Conservation (phyloP, 1,140 invertebrate genomes). For the Magallana gigas region DNA sequence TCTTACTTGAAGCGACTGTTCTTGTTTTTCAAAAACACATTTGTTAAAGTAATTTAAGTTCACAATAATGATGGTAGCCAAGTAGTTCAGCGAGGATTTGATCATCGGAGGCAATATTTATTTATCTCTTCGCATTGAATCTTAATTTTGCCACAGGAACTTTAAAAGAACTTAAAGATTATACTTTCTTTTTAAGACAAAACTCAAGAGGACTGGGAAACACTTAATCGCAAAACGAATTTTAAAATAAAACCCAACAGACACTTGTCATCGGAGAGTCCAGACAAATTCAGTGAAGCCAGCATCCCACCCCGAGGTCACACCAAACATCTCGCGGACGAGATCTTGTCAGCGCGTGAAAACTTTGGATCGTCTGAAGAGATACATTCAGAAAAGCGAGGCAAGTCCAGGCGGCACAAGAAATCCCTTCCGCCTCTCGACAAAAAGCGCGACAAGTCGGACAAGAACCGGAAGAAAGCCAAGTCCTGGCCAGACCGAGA, state of each 20-base stretch:
- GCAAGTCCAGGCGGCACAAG: conserved; percentile 15
- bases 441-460: conserved; percentile 34
- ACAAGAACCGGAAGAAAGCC: conserved; percentile 25
- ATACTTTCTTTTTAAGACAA: background rate
- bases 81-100: too few species aligned
- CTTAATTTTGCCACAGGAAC: too few species aligned
- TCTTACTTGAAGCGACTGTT: too few species aligned
- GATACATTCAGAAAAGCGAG: conserved; percentile 8
- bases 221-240: background rate
- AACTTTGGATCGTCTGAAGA: background rate
- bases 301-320: conserved; percentile 12
- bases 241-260: background rate
- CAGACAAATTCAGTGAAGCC: conserved; percentile 14
- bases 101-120: too few species aligned
- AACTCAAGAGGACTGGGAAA: background rate
- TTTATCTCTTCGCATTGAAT: too few species aligned
- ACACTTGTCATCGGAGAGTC: background rate
- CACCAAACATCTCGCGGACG: conserved; percentile 8
- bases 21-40: too few species aligned
- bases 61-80: too few species aligned
- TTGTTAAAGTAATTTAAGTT: too few species aligned
- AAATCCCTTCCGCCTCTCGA: conserved; percentile 24
- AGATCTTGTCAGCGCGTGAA: conserved; percentile 10
- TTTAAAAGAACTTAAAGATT: background rate
- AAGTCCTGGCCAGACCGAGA: conserved; percentile 32